Conservation (phyloP, 2,888 invertebrate genomes). For the Dryadula phaetusa region DNA sequence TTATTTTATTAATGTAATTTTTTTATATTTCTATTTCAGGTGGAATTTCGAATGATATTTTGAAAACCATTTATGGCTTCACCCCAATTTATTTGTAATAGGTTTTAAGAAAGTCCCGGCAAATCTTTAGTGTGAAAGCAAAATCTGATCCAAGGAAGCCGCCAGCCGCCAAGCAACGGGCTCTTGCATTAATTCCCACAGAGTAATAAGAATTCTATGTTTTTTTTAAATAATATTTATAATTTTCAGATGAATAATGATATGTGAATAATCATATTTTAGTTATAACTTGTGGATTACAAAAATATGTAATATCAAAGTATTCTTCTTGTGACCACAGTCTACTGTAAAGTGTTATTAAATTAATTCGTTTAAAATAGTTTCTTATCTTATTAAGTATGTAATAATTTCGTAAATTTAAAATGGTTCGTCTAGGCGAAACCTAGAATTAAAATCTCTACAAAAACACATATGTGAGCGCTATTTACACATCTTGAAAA, state of each 20-base stretch:
- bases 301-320: no score
- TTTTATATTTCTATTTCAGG: neutral
- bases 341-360: no score
- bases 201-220: constrained; percentile 42
- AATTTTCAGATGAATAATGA: neutral
- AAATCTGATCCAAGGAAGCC: constrained; percentile 73
- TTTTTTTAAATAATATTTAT: neutral
- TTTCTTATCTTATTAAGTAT: no score
- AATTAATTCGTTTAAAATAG: no score
- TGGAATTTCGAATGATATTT: neutral
- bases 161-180: constrained; percentile 53
- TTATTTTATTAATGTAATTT: neutral
- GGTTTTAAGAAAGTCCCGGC: constrained; percentile 43
- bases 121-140: constrained; percentile 68
- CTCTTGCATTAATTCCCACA: constrained; percentile 59
- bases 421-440: no score
- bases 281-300: no score
- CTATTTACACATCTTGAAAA: no score
- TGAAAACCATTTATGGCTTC: neutral
- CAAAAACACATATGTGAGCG: no score
- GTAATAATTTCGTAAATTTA: no score
- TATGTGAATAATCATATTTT: no score
- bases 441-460: no score
- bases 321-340: no score
- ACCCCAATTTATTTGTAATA: constrained; percentile 39